A percentile compares a stretch with the other conserved stretches of the same genome.
Conservation (phyloP, 2,113 vertebrate genomes). For the Podarcis cretensis region DNA sequence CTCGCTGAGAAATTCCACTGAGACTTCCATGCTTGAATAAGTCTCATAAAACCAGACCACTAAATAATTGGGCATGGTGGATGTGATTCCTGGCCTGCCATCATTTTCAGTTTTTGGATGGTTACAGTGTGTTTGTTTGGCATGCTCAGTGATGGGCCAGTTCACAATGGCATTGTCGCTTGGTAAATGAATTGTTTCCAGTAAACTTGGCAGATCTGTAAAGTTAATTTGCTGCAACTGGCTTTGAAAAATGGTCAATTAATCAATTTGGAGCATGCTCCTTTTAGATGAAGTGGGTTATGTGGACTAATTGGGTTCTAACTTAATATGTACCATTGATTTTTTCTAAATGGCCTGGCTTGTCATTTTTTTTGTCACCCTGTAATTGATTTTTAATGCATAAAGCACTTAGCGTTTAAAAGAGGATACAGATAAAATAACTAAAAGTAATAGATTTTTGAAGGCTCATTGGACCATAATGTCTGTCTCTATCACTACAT, state of each 20-base stretch:
- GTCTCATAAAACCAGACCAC: background rate
- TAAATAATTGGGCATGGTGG: background rate
- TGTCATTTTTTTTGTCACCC: conserved; percentile 40
- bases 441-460: conserved; percentile 37
- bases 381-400: conserved; percentile 42
- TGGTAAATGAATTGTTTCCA: conserved; percentile 71
- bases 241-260: conserved; percentile 47
- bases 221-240: conserved; percentile 43
- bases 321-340: conserved; percentile 44
- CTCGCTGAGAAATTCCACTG: background rate
- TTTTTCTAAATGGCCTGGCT: conserved; percentile 22
- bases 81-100: conserved; percentile 24
- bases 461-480: conserved; percentile 12
- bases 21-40: background rate
- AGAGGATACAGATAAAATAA: conserved; percentile 9
- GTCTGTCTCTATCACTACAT: background rate
- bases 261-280: conserved; percentile 46
- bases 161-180: conserved; percentile 33
- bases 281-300: conserved; percentile 47
- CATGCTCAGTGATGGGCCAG: conserved; percentile 53
- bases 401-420: conserved; percentile 31
- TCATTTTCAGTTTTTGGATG: conserved; percentile 49
- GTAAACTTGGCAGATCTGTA: conserved; percentile 59
- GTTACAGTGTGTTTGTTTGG: conserved; percentile 41
- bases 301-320: conserved; percentile 57